phyloP scores from a whole-genome alignment of 2,888 invertebrate genomes.

The Cremastobaeus sp. region DNA sequence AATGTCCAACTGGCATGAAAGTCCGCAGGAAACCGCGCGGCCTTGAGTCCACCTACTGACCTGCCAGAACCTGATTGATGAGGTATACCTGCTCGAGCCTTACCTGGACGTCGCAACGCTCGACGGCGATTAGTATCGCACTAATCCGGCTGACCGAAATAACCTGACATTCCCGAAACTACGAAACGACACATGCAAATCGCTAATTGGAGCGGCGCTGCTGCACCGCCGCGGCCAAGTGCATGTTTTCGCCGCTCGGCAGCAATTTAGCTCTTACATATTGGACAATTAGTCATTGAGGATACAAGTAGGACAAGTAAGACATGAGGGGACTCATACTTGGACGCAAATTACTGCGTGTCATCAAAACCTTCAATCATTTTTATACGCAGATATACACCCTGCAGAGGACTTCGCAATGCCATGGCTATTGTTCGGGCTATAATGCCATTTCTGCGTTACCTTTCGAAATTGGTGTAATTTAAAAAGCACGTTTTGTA shows the following conservation, averaged over 20 bases:
- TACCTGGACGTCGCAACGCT: no score
- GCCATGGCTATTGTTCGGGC: slow-evolving; percentile 12
- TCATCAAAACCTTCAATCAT: slow-evolving; percentile 26
- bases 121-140: slow-evolving; percentile 31
- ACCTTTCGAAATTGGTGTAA: slow-evolving; percentile 24
- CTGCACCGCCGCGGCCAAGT: no score
- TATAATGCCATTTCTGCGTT: slow-evolving; percentile 25
- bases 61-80: slow-evolving; percentile 60
- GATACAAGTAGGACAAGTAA: slow-evolving; percentile 38
- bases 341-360: slow-evolving; percentile 32
- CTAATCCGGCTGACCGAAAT: slow-evolving; percentile 22
- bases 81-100: slow-evolving; percentile 17
- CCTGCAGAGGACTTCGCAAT: slow-evolving; percentile 4
- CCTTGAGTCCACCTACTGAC: slow-evolving; percentile 60
- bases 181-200: no score
- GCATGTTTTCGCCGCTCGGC: not conserved
- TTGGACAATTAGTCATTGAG: slow-evolving; percentile 34
- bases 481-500: slow-evolving; percentile 6
- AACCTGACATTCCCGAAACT: slow-evolving; percentile 3
- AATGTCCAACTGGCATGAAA: slow-evolving; percentile 24
- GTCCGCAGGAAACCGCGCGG: slow-evolving; percentile 36
- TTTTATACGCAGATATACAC: slow-evolving; percentile 3
- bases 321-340: slow-evolving; percentile 21
- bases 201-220: slow-evolving; percentile 1
- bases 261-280: slow-evolving; percentile 15